Evolutionary conservation across 2,888 invertebrate species (phyloP), one percentile per base, ranked within the genome.

Genomic region (Frankliniella fusca): DNA sequence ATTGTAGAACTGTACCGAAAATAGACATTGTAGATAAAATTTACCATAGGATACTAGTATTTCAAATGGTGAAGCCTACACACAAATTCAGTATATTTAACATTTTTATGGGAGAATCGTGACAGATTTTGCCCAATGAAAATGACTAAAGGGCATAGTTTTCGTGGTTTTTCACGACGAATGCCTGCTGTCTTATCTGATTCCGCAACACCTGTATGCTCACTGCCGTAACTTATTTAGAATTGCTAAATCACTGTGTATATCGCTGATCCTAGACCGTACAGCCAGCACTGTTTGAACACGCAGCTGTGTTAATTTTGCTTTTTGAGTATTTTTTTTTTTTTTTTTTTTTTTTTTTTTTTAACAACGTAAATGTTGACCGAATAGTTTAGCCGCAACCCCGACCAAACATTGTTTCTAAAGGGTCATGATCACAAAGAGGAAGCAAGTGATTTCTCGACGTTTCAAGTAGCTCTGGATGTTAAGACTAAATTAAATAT

Each of bases 221-320:
- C 38, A 38, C 38, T 38, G 38, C 38, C 38, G 38, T 38, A 3
- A 38, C 18, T 54, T 54, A 20, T 20, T 54, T 54, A 54, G 54
- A 54, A 76, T 10, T 27, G 70, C 70, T 76, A 9, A 23, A 27
- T 61, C 70, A 54, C 20, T 15, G 5, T 38, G 61, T 20, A n/a
- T 61, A 76, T 9, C 70, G 70, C 70, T 76, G 70, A 76, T 76
- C 70, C 70, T 76, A 76, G 70, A 27, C 70, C 70, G 70, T 76
- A 27, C 70, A 8, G 70, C 70, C 23, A 76, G 70, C 70, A 76
- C 70, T 76, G 70, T 76, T 76, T 27, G 27, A 76, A 27, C 70
- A 76, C 70, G 70, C 70, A 76, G 70, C 70, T 76, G 70, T 76
- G 70, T 76, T 76, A 27, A 27, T 27, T 76, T 76, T 76, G 70